phyloP scores from a whole-genome alignment of 2,797 vertebrate species.

The Microctenopoma lineatum region DNA sequence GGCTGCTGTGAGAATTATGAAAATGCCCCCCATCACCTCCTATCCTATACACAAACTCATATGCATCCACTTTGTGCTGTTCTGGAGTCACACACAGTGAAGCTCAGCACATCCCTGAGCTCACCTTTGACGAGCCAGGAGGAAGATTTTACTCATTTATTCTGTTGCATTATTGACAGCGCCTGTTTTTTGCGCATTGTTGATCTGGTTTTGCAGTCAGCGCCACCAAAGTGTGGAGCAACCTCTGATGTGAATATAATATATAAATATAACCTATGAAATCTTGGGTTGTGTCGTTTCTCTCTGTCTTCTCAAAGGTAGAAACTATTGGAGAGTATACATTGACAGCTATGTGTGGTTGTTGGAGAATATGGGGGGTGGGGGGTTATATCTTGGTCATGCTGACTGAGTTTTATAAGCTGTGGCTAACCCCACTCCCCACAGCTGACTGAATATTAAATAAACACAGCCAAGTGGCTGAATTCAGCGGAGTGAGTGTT shows the following conservation, averaged over 20 bases:
- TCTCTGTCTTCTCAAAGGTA: conserved; percentile 14
- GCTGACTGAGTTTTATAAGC: conserved; percentile 87
- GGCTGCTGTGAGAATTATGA: conserved; percentile 72
- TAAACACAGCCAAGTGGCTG: conserved; percentile 86
- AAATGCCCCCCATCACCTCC: conserved; percentile 10
- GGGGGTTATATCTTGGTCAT: conserved; percentile 82
- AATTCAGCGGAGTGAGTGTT: conserved; percentile 75
- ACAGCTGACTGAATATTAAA: conserved; percentile 90
- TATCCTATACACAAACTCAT: conserved; percentile 48
- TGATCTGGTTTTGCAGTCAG: background rate
- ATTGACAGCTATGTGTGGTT: conserved; percentile 21
- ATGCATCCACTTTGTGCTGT: conserved; percentile 40
- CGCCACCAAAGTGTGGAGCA: background rate
- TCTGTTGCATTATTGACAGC: background rate
- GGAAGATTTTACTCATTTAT: conserved; percentile 15
- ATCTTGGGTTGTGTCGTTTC: conserved; percentile 3
- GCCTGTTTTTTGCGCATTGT: background rate
- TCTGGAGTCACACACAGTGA: conserved; percentile 56
- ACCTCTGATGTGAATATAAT: background rate
- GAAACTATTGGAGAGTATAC: conserved; percentile 16
- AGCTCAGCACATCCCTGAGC: conserved; percentile 58
- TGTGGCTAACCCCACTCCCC: conserved; percentile 87
- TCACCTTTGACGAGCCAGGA: conserved; percentile 58
- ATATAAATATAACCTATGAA: background rate
- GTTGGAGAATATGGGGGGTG: conserved; percentile 23